Conservation (phyloP, 2,888 invertebrate genomes). For the Diadromus collaris region DNA sequence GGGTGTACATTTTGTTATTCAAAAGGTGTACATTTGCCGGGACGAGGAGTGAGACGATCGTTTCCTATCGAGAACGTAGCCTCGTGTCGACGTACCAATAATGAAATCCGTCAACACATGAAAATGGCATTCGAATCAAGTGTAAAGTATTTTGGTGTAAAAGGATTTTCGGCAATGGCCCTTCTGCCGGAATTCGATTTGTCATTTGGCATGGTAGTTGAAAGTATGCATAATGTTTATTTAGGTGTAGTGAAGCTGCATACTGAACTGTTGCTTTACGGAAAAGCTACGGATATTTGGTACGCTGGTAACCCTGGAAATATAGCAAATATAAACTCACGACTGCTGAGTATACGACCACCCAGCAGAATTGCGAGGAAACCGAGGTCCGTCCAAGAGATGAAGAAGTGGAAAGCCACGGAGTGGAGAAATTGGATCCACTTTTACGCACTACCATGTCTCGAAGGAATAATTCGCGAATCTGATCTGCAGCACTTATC, state of each 20-base stretch:
- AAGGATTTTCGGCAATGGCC: slow-evolving; percentile 3
- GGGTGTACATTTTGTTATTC: slow-evolving; percentile 34
- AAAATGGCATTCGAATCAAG: not conserved
- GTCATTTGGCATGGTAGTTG: slow-evolving; percentile 19
- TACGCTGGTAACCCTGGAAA: not conserved
- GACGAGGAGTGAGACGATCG: not conserved
- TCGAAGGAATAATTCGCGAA: slow-evolving; percentile 21
- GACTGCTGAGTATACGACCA: slow-evolving; percentile 42
- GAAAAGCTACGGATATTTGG: slow-evolving; percentile 9
- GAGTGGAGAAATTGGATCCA: slow-evolving; percentile 47
- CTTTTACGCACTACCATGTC: slow-evolving; percentile 25
- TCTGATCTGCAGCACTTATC: slow-evolving; percentile 31
- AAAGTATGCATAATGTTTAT: slow-evolving; percentile 52
- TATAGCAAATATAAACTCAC: slow-evolving; percentile 21
- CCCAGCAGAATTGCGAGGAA: slow-evolving; percentile 38
- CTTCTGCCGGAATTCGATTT: slow-evolving; percentile 30
- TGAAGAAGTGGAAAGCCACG: slow-evolving; percentile 44
- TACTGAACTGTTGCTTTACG: slow-evolving; percentile 20
- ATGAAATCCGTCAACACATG: slow-evolving; percentile 20
- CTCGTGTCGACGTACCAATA: not conserved
- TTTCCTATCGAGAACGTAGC: slow-evolving; percentile 2
- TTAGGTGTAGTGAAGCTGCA: too few relatives aligned
- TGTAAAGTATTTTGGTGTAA: not conserved
- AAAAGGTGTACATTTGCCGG: not conserved
- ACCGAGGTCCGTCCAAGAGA: slow-evolving; percentile 14